These are phyloP conservation scores for Terrapene triunguis DNA, from an alignment of 2,113 vertebrate species.

Conservation along the genomic window DNA sequence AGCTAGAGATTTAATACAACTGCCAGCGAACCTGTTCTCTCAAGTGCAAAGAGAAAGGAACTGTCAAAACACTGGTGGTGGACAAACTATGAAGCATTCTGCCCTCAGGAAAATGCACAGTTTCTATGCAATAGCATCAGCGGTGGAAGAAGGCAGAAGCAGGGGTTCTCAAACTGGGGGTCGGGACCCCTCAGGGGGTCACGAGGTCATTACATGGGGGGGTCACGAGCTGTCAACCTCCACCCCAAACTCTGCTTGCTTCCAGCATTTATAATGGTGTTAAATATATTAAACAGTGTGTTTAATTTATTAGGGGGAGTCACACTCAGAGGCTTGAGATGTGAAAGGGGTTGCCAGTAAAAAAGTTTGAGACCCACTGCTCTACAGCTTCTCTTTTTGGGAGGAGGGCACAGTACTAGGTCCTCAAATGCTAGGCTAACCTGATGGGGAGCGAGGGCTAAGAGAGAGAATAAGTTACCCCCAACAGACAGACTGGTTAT, in stretches of 20 bases:
- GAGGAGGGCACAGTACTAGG: neutral
- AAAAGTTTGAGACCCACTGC: too few species aligned
- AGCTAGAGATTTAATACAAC: neutral
- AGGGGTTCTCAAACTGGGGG: too few species aligned
- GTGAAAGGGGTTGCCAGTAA: too few species aligned
- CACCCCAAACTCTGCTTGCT: too few species aligned
- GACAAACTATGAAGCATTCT: neutral
- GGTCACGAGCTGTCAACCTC: too few species aligned
- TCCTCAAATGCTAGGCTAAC: accelerated
- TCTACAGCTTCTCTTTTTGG: neutral
- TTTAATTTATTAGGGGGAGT: too few species aligned
- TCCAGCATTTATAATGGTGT: too few species aligned
- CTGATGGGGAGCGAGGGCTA: neutral
- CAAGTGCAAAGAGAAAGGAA: neutral
- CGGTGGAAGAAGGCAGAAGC: neutral
- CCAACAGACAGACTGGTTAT: accelerated
- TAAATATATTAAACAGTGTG: too few species aligned
- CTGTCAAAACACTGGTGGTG: neutral
- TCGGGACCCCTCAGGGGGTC: too few species aligned
- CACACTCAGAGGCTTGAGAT: too few species aligned
- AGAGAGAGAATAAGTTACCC: neutral
- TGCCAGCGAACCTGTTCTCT: neutral
- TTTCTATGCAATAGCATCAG: neutral
- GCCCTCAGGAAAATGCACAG: accelerated
- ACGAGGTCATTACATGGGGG: too few species aligned